phyloP scores from a whole-genome alignment of 1,140 invertebrate genomes.

The Tribolium castaneum region DNA sequence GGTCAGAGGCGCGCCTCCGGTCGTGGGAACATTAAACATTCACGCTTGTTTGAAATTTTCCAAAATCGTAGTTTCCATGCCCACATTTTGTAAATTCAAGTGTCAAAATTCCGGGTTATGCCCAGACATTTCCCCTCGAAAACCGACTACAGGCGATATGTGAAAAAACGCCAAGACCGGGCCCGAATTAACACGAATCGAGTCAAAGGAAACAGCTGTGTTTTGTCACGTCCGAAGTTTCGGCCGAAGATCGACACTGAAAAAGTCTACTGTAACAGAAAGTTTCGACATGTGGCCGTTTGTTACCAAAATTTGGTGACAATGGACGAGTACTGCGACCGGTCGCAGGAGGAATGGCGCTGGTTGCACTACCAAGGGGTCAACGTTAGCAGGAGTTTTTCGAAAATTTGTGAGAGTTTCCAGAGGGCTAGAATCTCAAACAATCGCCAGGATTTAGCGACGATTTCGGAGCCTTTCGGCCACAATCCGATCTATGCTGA shows the following conservation, averaged over 20 bases:
- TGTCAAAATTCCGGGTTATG: conserved; percentile 4
- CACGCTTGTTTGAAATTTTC: neutral
- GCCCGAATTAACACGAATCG: neutral
- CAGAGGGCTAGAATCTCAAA: neutral
- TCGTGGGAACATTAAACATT: conserved; percentile 27
- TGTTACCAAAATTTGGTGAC: neutral
- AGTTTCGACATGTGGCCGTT: neutral
- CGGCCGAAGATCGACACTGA: neutral
- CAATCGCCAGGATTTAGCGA: neutral
- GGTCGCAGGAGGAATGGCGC: neutral
- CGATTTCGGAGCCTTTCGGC: neutral
- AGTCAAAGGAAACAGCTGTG: neutral
- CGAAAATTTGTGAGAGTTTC: neutral
- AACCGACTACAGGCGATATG: neutral
- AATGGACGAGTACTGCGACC: neutral
- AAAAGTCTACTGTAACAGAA: neutral
- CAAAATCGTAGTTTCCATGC: too few relatives aligned
- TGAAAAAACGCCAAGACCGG: neutral
- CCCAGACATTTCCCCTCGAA: conserved; percentile 19
- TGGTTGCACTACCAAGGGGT: neutral
- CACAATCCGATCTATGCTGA: neutral
- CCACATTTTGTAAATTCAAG: neutral
- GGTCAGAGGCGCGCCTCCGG: conserved; percentile 25
- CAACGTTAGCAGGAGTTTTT: neutral
- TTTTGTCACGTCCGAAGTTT: neutral